Percentiles rank a stretch among this genome's conserved stretches.
phyloP scores from a whole-genome alignment of 1,140 invertebrate genomes.

The Heliconius hewitsoni region DNA sequence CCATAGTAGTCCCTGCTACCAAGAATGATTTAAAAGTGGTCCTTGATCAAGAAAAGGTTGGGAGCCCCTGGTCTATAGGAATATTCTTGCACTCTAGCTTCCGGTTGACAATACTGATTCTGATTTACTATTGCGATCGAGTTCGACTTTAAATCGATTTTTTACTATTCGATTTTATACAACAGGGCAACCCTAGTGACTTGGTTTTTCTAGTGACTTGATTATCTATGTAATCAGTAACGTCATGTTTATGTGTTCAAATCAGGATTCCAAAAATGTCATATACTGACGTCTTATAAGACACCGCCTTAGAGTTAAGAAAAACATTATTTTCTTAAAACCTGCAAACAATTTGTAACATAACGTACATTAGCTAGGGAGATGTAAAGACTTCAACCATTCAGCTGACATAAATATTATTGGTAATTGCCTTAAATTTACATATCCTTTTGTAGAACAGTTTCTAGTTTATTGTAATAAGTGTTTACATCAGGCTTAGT shows the following conservation, averaged over 20 bases:
- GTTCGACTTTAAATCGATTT: neutral
- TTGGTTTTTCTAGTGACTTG: neutral
- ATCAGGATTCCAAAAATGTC: neutral
- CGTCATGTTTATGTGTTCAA: neutral
- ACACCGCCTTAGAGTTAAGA: neutral
- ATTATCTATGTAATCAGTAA: neutral
- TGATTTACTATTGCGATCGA: neutral
- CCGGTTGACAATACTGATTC: too few relatives aligned
- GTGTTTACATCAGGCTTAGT: conserved; percentile 7
- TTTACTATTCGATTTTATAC: neutral
- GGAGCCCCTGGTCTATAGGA: too few relatives aligned
- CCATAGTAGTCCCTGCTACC: too few relatives aligned
- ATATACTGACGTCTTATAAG: neutral
- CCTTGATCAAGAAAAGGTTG: too few relatives aligned
- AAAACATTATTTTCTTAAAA: neutral
- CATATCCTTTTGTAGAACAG: neutral
- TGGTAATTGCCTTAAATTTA: neutral
- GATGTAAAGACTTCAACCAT: neutral
- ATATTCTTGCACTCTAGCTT: too few relatives aligned
- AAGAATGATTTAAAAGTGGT: too few relatives aligned
- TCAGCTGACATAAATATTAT: conserved; percentile 6
- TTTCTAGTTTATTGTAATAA: neutral
- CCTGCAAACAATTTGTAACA: neutral
- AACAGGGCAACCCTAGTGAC: neutral
- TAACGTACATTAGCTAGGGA: neutral